Evolutionary conservation across 2,797 vertebrate species (phyloP).

Genomic region (Streptopelia turtur): DNA sequence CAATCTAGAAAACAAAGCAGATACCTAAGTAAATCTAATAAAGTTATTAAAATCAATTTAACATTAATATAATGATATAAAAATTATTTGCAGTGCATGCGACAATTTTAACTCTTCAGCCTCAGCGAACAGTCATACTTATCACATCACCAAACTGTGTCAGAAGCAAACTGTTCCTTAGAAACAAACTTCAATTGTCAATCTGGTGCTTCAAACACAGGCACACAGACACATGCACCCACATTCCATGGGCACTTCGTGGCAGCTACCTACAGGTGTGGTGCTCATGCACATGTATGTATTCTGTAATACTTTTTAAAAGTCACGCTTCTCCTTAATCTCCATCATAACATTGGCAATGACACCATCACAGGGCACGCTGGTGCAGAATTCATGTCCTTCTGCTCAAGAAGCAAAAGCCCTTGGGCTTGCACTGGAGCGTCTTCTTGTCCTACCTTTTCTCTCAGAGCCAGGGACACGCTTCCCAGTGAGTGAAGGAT

Average conservation of each 20-base stretch:
- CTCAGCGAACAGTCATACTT: not conserved
- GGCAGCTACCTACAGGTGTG: not conserved
- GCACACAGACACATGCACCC: rapidly evolving
- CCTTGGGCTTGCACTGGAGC: not conserved
- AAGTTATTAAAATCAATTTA: slow-evolving; percentile 46
- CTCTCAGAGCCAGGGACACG: rapidly evolving
- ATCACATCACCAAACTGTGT: not conserved
- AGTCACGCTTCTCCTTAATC: not conserved
- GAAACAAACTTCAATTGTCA: not conserved
- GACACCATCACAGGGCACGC: not conserved
- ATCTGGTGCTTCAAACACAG: not conserved
- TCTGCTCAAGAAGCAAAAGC: not conserved
- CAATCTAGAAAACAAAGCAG: slow-evolving; percentile 38
- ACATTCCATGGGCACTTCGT: not conserved
- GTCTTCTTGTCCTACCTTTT: not conserved
- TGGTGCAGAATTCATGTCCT: rapidly evolving
- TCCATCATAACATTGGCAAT: not conserved
- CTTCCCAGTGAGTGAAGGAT: not conserved
- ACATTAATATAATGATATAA: not conserved
- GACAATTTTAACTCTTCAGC: slow-evolving; percentile 3
- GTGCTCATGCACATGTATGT: rapidly evolving
- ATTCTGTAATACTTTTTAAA: not conserved
- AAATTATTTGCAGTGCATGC: not conserved
- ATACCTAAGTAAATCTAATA: slow-evolving; percentile 23
- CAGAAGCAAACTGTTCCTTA: slow-evolving; percentile 29